These are phyloP conservation scores for Melikaiella ostensackeni DNA, from an alignment of 2,888 invertebrate genomes.

Conservation along the genomic window DNA sequence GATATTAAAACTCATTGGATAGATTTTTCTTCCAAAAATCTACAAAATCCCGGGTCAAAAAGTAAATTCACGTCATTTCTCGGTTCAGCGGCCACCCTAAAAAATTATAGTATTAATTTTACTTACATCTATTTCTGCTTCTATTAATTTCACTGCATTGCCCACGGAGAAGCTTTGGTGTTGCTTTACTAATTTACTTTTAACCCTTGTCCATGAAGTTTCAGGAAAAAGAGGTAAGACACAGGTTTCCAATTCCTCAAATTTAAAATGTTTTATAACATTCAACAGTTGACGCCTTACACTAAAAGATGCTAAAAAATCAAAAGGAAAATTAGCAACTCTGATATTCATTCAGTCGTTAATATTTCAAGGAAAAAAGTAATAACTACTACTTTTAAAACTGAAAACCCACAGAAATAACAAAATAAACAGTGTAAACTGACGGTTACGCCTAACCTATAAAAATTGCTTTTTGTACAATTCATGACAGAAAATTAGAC, in stretches of 20 bases:
- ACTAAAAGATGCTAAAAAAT: conserved; percentile 2
- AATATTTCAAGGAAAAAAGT: background rate
- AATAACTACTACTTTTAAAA: background rate
- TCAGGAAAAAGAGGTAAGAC: conserved; percentile 69
- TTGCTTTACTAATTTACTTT: conserved; percentile 59
- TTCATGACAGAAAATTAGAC: conserved; percentile 43
- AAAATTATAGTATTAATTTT: background rate
- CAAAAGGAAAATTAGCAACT: background rate
- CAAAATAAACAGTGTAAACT: background rate
- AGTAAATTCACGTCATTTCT: no score
- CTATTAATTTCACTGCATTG: conserved; percentile 60
- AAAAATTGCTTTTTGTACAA: conserved; percentile 5
- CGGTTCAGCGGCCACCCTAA: no score
- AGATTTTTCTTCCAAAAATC: no score
- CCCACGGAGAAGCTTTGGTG: conserved; percentile 60
- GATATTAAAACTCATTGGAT: no score
- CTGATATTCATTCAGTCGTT: background rate
- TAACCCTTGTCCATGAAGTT: conserved; percentile 63
- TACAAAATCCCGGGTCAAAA: no score
- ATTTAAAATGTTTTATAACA: conserved; percentile 66
- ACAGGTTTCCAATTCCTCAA: conserved; percentile 66
- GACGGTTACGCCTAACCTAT: conserved; percentile 45
- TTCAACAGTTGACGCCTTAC: conserved; percentile 50
- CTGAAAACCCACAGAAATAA: background rate
- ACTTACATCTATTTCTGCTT: conserved; percentile 61